These are phyloP conservation scores for Proctacanthus coquilletti DNA, from an alignment of 1,140 invertebrate genomes.

Conservation along the genomic window DNA sequence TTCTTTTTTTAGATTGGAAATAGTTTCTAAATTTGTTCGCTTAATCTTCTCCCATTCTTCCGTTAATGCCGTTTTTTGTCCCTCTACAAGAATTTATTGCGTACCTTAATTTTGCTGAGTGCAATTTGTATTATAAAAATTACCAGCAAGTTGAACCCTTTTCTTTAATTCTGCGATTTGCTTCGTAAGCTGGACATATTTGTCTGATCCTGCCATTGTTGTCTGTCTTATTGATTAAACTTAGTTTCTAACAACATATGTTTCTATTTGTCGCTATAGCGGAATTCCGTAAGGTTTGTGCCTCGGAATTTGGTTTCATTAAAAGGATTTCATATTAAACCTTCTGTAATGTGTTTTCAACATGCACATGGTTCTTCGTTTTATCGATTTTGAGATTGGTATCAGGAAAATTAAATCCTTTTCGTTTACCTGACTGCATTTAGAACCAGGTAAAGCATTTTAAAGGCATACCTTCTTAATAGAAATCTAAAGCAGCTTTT, in stretches of 20 bases:
- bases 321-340: too few relatives aligned
- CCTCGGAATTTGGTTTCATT: too few relatives aligned
- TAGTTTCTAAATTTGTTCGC: slow-evolving; percentile 50
- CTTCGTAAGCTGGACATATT: slow-evolving; percentile 47
- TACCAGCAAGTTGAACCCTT: slow-evolving; percentile 64
- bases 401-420: too few relatives aligned
- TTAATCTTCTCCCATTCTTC: slow-evolving; percentile 62
- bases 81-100: slow-evolving; percentile 38
- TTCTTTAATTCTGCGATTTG: slow-evolving; percentile 68
- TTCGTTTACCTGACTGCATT: too few relatives aligned
- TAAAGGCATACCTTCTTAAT: too few relatives aligned
- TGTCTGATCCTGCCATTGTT: slow-evolving; percentile 36
- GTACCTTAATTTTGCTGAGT: background rate
- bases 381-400: too few relatives aligned
- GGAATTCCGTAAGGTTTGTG: background rate
- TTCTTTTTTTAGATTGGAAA: slow-evolving; percentile 53
- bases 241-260: slow-evolving; percentile 1
- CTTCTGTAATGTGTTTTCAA: too few relatives aligned
- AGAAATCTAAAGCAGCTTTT: too few relatives aligned
- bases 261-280: slow-evolving; percentile 1
- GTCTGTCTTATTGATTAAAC: background rate
- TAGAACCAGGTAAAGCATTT: too few relatives aligned
- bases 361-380: too few relatives aligned
- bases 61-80: slow-evolving; percentile 62
- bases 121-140: slow-evolving; percentile 7